Percentiles rank a stretch among this genome's conserved stretches.
Evolutionary conservation across 2,113 vertebrate species (phyloP).

Genomic region (Diadophis punctatus): DNA sequence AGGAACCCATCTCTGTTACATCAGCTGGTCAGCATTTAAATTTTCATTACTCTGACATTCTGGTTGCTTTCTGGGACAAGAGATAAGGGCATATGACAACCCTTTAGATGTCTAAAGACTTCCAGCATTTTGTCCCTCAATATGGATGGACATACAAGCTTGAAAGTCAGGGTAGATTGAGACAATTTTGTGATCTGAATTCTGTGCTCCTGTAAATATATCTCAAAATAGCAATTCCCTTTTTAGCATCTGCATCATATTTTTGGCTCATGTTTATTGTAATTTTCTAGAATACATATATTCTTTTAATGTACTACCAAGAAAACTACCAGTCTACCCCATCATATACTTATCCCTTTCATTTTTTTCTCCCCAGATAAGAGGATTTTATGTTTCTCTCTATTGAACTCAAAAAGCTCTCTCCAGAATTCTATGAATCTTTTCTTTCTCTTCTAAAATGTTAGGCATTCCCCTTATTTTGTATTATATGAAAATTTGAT

Average conservation of each 20-base stretch:
- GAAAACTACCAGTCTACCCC: neutral
- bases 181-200: neutral
- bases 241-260: neutral
- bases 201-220: neutral
- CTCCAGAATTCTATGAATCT: neutral
- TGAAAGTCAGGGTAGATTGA: neutral
- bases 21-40: no score
- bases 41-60: neutral
- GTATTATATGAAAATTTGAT: neutral
- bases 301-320: neutral
- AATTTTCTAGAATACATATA: neutral
- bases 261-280: neutral
- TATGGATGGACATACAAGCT: neutral
- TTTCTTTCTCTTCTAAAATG: neutral
- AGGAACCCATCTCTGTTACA: no score
- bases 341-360: neutral
- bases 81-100: neutral
- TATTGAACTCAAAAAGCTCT: neutral
- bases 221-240: neutral
- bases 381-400: neutral
- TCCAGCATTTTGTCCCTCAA: neutral
- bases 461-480: neutral
- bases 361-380: neutral
- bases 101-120: neutral
- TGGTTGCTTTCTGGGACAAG: neutral